A percentile compares a stretch with the other conserved stretches of the same genome.
Evolutionary conservation across 2,113 vertebrate genomes (phyloP).

Genomic region (Puma concolor): DNA sequence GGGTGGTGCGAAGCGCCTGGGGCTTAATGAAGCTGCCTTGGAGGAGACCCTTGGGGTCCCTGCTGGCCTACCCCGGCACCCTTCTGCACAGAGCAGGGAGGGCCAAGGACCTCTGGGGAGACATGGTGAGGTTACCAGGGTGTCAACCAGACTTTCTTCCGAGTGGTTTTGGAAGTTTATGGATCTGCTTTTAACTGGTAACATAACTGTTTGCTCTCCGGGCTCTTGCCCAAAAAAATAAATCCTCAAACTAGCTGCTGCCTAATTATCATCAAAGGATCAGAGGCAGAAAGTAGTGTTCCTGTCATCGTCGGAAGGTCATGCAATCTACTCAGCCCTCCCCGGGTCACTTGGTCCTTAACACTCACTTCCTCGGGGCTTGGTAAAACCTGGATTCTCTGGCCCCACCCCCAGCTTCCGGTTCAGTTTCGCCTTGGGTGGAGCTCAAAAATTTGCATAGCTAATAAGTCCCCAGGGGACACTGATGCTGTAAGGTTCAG

Average conservation of each 20-base stretch:
- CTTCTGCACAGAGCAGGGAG: not conserved
- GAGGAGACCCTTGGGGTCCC: not conserved
- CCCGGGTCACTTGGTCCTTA: not conserved
- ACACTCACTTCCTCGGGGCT: not conserved
- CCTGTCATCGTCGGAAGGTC: not conserved
- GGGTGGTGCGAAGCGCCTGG: not conserved
- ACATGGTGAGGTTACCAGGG: not conserved
- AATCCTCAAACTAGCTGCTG: not conserved
- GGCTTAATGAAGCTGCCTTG: accelerated
- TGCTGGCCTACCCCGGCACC: not conserved
- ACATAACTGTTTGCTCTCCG: not conserved
- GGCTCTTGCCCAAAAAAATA: not conserved
- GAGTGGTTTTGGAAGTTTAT: not conserved
- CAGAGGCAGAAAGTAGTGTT: not conserved
- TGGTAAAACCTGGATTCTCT: not conserved
- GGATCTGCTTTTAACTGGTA: slow-evolving; percentile 20
- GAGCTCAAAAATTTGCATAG: not conserved
- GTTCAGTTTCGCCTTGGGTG: not conserved
- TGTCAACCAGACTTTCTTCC: not conserved
- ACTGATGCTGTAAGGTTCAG: not conserved
- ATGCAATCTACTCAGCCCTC: not conserved
- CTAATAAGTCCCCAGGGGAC: not conserved
- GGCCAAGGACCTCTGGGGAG: not conserved
- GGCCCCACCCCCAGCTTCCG: not conserved
- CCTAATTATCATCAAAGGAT: not conserved